phyloP scores from a whole-genome alignment of 2,888 invertebrate species.

The Nomada goodeniana region DNA sequence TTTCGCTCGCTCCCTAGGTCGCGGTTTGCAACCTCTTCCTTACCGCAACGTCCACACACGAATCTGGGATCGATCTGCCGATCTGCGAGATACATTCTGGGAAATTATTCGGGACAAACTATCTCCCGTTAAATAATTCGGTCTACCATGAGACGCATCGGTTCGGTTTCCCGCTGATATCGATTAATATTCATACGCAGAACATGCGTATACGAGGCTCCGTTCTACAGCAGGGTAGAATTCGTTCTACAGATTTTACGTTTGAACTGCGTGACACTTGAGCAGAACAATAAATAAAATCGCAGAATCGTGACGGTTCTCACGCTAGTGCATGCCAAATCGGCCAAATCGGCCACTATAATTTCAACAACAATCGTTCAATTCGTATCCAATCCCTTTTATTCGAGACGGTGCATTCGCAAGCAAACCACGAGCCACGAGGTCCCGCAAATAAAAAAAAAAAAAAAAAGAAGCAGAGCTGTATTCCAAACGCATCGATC shows the following conservation, averaged over 20 bases:
- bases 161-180: too few species aligned
- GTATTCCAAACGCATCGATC: constrained; percentile 27
- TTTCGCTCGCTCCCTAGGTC: constrained; percentile 75
- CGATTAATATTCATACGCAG: too few species aligned
- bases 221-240: too few species aligned
- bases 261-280: too few species aligned
- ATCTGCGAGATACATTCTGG: constrained; percentile 1
- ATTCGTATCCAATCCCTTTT: not conserved
- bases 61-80: constrained; percentile 35
- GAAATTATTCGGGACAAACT: not conserved
- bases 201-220: too few species aligned
- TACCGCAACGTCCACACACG: constrained; percentile 40
- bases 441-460: not conserved
- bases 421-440: not conserved
- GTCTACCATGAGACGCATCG: too few species aligned
- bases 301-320: too few species aligned
- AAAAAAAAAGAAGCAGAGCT: not conserved
- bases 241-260: too few species aligned
- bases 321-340: too few species aligned
- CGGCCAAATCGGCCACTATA: not conserved
- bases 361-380: not conserved
- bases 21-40: constrained; percentile 56
- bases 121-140: not conserved
- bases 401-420: not conserved
- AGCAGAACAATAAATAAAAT: too few species aligned